A percentile compares a stretch with the other conserved stretches of the same genome.
Conservation (phyloP, 2,888 invertebrate genomes). For the Heliconius cydno region DNA sequence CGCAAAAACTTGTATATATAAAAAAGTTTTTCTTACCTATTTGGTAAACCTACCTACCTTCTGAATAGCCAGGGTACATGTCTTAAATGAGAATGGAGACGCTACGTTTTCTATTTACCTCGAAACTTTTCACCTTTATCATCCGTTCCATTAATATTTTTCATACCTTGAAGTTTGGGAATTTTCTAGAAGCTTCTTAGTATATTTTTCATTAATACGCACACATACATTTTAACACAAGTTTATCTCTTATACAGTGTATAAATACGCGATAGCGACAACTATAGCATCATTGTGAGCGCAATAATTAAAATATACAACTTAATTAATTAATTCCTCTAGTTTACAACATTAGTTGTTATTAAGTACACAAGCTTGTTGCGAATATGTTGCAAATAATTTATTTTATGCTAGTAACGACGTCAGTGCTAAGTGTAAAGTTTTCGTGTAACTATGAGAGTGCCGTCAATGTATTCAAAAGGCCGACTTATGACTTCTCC, state of each 20-base stretch:
- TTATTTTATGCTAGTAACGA: slow-evolving; percentile 23
- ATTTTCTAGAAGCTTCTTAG: slow-evolving; percentile 23
- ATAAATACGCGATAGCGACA: slow-evolving; percentile 33
- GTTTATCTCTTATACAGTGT: slow-evolving; percentile 35
- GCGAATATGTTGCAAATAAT: slow-evolving; percentile 33
- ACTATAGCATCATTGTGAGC: slow-evolving; percentile 18
- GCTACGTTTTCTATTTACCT: no score
- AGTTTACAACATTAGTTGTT: not conserved
- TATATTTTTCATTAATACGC: slow-evolving; percentile 12
- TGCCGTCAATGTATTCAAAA: slow-evolving; percentile 55
- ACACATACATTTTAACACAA: slow-evolving; percentile 32
- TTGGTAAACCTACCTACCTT: no score
- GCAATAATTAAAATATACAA: not conserved
- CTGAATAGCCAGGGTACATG: no score
- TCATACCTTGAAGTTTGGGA: not conserved
- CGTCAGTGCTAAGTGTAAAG: slow-evolving; percentile 41
- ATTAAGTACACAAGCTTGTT: not conserved
- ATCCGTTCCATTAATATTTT: no score
- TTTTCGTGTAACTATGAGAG: slow-evolving; percentile 57
- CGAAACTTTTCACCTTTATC: no score
- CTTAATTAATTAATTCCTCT: not conserved
- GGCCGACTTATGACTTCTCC: slow-evolving; percentile 66
- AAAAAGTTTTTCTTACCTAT: not conserved
- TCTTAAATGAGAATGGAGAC: no score
- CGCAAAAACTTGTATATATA: not conserved